Evolutionary conservation across 2,113 vertebrate genomes (phyloP).

Genomic region (Seriola quinqueradiata): DNA sequence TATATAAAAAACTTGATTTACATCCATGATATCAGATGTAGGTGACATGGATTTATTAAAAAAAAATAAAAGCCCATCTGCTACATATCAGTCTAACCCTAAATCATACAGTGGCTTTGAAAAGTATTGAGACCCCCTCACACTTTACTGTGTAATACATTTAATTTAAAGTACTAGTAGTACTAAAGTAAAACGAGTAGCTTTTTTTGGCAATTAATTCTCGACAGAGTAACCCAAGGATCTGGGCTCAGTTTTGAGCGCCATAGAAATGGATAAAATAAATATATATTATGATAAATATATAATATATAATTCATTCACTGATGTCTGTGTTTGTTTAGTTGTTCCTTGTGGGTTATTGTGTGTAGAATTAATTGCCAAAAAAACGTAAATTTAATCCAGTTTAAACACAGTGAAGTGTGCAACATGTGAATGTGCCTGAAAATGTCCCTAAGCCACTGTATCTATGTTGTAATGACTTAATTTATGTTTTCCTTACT

Average conservation of each 20-base stretch:
- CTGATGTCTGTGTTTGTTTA: too few relatives aligned
- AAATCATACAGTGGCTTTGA: background rate
- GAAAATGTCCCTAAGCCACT: background rate
- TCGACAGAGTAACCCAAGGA: too few relatives aligned
- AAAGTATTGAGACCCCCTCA: background rate
- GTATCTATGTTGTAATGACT: background rate
- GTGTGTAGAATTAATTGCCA: background rate
- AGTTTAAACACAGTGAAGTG: background rate
- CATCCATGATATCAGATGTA: background rate
- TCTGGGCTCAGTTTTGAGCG: too few relatives aligned
- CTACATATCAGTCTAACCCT: slow-evolving; percentile 14
- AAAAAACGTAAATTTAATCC: background rate
- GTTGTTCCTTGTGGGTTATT: background rate
- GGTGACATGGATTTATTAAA: background rate
- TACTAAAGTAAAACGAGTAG: too few relatives aligned
- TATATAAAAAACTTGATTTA: too few relatives aligned
- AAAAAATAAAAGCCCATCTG: too few relatives aligned
- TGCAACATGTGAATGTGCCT: background rate
- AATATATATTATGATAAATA: too few relatives aligned
- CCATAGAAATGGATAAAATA: background rate
- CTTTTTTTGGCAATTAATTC: background rate
- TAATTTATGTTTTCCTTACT: background rate
- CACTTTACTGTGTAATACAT: background rate
- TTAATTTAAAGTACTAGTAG: background rate
- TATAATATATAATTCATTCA: too few relatives aligned